Conservation (phyloP, 2,797 vertebrate species). For the Coregonus ussuriensis region DNA sequence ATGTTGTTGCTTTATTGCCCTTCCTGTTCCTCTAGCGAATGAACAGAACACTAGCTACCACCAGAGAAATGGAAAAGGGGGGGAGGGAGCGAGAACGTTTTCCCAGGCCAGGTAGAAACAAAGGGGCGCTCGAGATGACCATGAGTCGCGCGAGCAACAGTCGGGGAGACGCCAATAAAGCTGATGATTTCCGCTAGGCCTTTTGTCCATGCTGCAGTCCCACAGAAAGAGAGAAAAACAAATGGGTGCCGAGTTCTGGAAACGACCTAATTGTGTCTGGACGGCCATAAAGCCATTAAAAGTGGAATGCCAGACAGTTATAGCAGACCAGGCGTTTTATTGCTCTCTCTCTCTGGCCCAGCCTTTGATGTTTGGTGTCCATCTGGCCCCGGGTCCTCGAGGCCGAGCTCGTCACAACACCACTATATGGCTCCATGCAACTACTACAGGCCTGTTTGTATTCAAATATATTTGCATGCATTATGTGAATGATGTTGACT, state of each 20-base stretch:
- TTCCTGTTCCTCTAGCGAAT: constrained; percentile 28
- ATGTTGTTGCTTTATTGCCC: constrained; percentile 56
- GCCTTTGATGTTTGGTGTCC: constrained; percentile 93
- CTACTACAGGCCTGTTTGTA: constrained; percentile 20
- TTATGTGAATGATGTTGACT: constrained; percentile 23
- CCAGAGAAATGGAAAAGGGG: constrained; percentile 60
- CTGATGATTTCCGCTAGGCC: constrained; percentile 90
- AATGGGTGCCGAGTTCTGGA: constrained; percentile 93
- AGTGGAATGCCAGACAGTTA: constrained; percentile 96
- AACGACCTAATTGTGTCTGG: constrained; percentile 96
- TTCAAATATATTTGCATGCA: background rate
- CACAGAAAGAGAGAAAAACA: constrained; percentile 84
- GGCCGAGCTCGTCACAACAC: constrained; percentile 84
- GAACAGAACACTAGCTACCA: constrained; percentile 13
- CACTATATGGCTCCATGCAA: constrained; percentile 47
- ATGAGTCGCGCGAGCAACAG: constrained; percentile 68
- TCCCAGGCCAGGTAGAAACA: constrained; percentile 76
- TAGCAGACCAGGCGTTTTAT: constrained; percentile 94
- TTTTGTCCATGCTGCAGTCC: constrained; percentile 84
- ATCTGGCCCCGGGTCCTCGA: constrained; percentile 85
- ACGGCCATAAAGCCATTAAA: constrained; percentile 98
- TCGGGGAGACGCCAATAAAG: constrained; percentile 86
- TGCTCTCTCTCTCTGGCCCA: constrained; percentile 87
- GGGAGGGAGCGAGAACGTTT: constrained; percentile 74
- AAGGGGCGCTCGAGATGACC: constrained; percentile 71